Evolutionary conservation across 1,140 invertebrate species (phyloP).

Genomic region (Drosophila ercepeae): DNA sequence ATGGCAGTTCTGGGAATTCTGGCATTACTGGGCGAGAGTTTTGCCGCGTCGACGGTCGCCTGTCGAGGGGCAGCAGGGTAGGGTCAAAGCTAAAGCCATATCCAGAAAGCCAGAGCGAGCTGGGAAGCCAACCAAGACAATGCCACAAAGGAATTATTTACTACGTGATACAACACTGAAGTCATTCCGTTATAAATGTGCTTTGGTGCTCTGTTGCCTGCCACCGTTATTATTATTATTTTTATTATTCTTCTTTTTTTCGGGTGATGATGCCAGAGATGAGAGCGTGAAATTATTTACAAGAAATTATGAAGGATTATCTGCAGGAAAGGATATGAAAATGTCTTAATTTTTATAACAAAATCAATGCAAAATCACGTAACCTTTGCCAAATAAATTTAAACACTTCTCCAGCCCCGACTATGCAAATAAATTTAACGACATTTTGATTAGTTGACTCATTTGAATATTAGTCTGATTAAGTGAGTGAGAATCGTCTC

Average conservation of each 20-base stretch:
- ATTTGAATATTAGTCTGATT: constrained; percentile 14
- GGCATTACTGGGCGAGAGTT: constrained; percentile 33
- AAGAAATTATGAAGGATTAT: not conserved
- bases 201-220: constrained; percentile 55
- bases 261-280: constrained; percentile 12
- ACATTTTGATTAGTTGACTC: constrained; percentile 29
- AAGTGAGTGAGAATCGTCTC: constrained; percentile 8
- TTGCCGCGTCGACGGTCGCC: not conserved
- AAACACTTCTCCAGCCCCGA: not conserved
- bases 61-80: not conserved
- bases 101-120: constrained; percentile 47
- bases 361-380: not conserved
- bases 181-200: constrained; percentile 78
- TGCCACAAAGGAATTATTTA: constrained; percentile 82
- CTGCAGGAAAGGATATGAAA: too few relatives aligned
- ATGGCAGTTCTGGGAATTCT: constrained; percentile 33
- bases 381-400: constrained; percentile 3
- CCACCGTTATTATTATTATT: constrained; percentile 15
- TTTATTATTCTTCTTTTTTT: too few relatives aligned
- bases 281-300: constrained; percentile 19
- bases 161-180: constrained; percentile 80
- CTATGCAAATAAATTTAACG: constrained; percentile 30
- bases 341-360: too few relatives aligned
- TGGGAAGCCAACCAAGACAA: constrained; percentile 76
- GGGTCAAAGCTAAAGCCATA: constrained; percentile 29